Evolutionary conservation across 2,888 invertebrate genomes (phyloP), one percentile per base, ranked within the genome.

Genomic region (Leistus spinibarbis): DNA sequence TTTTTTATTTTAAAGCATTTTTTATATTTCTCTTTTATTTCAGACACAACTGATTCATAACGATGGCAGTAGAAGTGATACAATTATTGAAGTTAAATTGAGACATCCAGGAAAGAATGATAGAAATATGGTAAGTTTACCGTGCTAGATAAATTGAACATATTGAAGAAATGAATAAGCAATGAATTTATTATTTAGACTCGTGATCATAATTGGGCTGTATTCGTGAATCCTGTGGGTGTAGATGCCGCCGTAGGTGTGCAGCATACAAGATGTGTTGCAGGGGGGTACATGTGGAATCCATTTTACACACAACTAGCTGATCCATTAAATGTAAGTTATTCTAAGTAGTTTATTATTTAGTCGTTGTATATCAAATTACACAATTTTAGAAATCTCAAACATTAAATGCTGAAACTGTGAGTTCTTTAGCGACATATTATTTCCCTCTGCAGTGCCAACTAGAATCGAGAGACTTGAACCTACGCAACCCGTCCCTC

Each of bases 201-300:
- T 0, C 87, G 88, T 80, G 89, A 94, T 82, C 97, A 97, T 85
- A 91, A 93, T 80, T 97, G 96, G 96, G 93, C 94, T 69, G 92
- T 97, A 80, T 97, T 91, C 84, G 96, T 97, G 54, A 97, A 96
- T 87, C 93, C 95, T 0, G 94, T 97, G 62, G 96, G 95, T 0
- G 95, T 96, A 71, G 97, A 97, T 86, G 96, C 96, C 0, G 90
- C 94, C 0, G 96, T 96, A 4, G 89, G 92, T 83, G 91, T 93
- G 54, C 91, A 92, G 76, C 87, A 87, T 78, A 94, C 95, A 0
- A 89, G 97, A 79, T 97, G 97, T 84, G 95, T 95, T 7, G 96
- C 97, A 1, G 95, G 94, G 22, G 97, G 97, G 5, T 96, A 95
- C 82, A 89, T 93, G 10, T 96, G 96, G 96, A 96, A 96, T 88